phyloP scores from a whole-genome alignment of 2,113 vertebrate species.

The Oryzias javanicus region DNA sequence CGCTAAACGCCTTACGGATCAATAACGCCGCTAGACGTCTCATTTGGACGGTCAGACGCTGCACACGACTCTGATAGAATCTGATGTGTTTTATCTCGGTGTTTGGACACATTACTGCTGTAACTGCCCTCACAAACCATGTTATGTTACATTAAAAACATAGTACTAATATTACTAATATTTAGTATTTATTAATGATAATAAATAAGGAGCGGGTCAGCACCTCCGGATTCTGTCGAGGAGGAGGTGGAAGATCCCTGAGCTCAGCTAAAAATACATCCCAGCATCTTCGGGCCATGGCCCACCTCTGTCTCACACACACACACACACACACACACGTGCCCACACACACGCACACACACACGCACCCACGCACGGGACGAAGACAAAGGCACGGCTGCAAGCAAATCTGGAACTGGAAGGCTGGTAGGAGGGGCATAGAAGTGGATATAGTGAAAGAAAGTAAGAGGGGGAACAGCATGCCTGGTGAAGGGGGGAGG shows the following conservation, averaged over 20 bases:
- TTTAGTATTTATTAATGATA: too few species aligned
- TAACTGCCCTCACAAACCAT: too few species aligned
- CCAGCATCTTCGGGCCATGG: slow-evolving; percentile 34
- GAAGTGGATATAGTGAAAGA: slow-evolving; percentile 47
- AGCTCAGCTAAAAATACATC: slow-evolving; percentile 49
- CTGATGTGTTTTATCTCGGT: too few species aligned
- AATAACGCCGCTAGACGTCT: too few species aligned
- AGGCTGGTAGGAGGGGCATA: slow-evolving; percentile 54
- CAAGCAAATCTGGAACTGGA: slow-evolving; percentile 49
- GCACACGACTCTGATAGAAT: too few species aligned
- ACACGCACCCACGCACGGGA: slow-evolving; percentile 9
- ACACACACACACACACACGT: slow-evolving; percentile 24
- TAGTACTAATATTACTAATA: too few species aligned
- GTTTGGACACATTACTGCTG: too few species aligned
- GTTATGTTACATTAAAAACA: too few species aligned
- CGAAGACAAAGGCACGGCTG: slow-evolving; percentile 57
- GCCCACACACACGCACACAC: slow-evolving; percentile 21
- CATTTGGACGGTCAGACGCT: too few species aligned
- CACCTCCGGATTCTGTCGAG: slow-evolving; percentile 20
- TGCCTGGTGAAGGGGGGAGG: slow-evolving; percentile 22
- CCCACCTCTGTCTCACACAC: slow-evolving; percentile 20
- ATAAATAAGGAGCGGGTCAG: slow-evolving; percentile 24
- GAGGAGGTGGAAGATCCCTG: slow-evolving; percentile 16
- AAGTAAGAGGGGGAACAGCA: slow-evolving; percentile 34
- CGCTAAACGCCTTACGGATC: too few species aligned